Percentiles rank a stretch among this genome's conserved stretches.
Evolutionary conservation across 2,113 vertebrate genomes (phyloP).

Genomic region (Chionomys nivalis): DNA sequence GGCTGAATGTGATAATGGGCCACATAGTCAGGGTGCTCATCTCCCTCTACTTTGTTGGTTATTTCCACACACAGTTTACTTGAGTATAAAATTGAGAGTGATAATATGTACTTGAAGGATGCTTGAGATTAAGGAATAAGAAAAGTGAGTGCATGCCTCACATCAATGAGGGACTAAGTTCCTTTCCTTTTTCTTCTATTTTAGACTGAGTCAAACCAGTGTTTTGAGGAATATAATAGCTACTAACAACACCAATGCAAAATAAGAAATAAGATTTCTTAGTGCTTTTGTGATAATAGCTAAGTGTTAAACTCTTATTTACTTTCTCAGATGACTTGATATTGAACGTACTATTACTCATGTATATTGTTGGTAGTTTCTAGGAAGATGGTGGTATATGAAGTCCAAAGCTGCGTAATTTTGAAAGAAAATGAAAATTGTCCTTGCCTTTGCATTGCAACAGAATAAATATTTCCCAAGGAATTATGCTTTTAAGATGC

Average conservation of each 20-base stretch:
- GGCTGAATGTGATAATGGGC: neutral
- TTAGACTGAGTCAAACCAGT: neutral
- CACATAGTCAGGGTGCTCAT: neutral
- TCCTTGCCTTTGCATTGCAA: conserved; percentile 81
- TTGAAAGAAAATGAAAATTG: conserved; percentile 81
- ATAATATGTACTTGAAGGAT: neutral
- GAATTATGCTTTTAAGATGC: conserved; percentile 78
- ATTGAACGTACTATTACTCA: conserved; percentile 44
- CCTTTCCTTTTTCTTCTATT: neutral
- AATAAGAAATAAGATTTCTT: conserved; percentile 32
- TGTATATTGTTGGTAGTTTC: conserved; percentile 41
- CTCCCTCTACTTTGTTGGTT: neutral
- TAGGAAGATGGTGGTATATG: neutral
- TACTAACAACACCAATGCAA: conserved; percentile 34
- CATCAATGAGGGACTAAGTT: neutral
- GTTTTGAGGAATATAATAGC: conserved; percentile 25
- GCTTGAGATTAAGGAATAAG: neutral
- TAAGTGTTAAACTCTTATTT: conserved; percentile 7
- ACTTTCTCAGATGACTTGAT: conserved; percentile 3
- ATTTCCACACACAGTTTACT: neutral
- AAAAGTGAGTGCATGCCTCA: neutral
- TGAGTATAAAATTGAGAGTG: conserved; percentile 3
- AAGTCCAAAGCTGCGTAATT: conserved; percentile 76
- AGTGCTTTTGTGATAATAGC: neutral
- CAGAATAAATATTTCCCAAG: conserved; percentile 87